phyloP scores from a whole-genome alignment of 2,888 invertebrate species.

The Dolichomitus sp. region DNA sequence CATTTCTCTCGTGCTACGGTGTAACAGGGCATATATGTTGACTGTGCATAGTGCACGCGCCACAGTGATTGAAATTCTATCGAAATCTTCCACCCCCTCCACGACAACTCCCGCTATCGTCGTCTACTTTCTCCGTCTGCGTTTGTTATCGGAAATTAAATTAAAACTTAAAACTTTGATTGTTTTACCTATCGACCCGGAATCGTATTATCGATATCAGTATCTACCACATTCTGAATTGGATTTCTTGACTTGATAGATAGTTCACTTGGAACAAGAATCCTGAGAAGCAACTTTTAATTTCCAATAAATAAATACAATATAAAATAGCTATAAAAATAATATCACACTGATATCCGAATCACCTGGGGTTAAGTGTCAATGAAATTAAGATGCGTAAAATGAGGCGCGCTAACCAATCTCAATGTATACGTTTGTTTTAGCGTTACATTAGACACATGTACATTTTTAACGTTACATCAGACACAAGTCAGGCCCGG shows the following conservation, averaged over 20 bases:
- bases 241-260: not conserved
- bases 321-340: too few relatives aligned
- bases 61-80: constrained; percentile 20
- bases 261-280: not conserved
- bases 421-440: too few relatives aligned
- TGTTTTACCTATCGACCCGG: not conserved
- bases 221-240: not conserved
- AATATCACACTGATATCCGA: too few relatives aligned
- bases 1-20: constrained; percentile 5
- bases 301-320: not conserved
- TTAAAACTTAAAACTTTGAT: constrained; percentile 7
- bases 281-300: not conserved
- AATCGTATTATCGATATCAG: not conserved
- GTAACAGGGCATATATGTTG: not conserved
- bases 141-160: constrained; percentile 40
- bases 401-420: too few relatives aligned
- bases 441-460: too few relatives aligned
- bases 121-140: not conserved
- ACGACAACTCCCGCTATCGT: not conserved
- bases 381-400: too few relatives aligned
- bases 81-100: constrained; percentile 4
- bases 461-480: too few relatives aligned
- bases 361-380: too few relatives aligned
- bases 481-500: too few relatives aligned
- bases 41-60: not conserved